A percentile compares a stretch with the other conserved stretches of the same genome.
phyloP scores from a whole-genome alignment of 2,888 invertebrate species.

The Andrena fulva region DNA sequence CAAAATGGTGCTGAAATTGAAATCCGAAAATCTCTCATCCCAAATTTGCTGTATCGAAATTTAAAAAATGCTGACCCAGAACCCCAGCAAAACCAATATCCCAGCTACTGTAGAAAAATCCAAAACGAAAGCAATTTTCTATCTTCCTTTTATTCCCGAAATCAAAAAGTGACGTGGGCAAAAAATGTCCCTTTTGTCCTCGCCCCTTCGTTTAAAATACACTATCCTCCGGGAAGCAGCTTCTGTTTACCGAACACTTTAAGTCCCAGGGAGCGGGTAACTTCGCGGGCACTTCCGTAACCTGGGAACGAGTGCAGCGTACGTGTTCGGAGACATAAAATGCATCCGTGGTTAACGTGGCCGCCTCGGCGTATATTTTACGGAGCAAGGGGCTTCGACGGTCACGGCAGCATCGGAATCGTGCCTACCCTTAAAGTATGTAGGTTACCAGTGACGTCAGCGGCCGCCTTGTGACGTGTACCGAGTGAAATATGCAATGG shows the following conservation, averaged over 20 bases:
- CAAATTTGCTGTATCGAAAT: too few species aligned
- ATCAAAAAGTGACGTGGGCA: not conserved
- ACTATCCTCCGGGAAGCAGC: not conserved
- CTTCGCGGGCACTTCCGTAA: not conserved
- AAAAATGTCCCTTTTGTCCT: not conserved
- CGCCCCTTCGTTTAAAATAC: not conserved
- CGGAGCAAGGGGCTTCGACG: slow-evolving; percentile 7
- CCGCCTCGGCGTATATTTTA: slow-evolving; percentile 20
- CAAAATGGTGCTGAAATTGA: too few species aligned
- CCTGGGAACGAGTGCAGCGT: not conserved
- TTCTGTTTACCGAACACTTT: slow-evolving; percentile 1
- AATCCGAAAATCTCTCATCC: too few species aligned
- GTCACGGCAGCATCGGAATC: slow-evolving; percentile 31
- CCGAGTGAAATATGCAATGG: slow-evolving; percentile 47
- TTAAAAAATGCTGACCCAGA: not conserved
- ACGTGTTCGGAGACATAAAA: slow-evolving; percentile 4
- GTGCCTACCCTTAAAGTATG: slow-evolving; percentile 72
- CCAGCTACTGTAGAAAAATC: not conserved
- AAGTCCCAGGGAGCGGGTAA: not conserved
- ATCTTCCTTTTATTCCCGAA: not conserved
- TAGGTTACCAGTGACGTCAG: slow-evolving; percentile 81
- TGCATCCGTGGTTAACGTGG: slow-evolving; percentile 6
- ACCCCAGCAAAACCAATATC: not conserved
- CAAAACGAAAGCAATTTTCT: not conserved
- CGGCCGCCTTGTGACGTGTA: slow-evolving; percentile 43